Evolutionary conservation across 1,140 invertebrate genomes (phyloP).

Genomic region (Pteromalus puparum): DNA sequence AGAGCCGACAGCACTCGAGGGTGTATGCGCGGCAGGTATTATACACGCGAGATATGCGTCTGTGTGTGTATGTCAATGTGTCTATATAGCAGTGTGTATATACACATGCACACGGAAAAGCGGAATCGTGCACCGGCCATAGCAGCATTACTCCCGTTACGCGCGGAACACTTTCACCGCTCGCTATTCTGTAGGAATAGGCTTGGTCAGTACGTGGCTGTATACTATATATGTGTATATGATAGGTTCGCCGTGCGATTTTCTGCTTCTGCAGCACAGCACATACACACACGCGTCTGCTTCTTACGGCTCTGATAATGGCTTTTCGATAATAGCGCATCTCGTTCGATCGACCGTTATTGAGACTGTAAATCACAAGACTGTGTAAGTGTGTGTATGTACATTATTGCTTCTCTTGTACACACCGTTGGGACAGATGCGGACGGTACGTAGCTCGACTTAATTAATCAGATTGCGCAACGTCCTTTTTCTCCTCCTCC

Average conservation of each 20-base stretch:
- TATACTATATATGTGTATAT: background rate
- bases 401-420: no score
- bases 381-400: no score
- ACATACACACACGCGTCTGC: background rate
- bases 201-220: slow-evolving; percentile 57
- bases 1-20: slow-evolving; percentile 11
- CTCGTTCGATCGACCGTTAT: slow-evolving; percentile 18
- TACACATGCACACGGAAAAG: background rate
- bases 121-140: background rate
- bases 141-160: slow-evolving; percentile 71
- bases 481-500: background rate
- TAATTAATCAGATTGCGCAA: slow-evolving; percentile 46
- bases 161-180: slow-evolving; percentile 72
- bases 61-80: background rate
- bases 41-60: background rate
- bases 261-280: background rate
- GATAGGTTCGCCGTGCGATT: background rate
- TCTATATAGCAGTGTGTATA: background rate
- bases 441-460: background rate
- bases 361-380: no score
- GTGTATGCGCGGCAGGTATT: background rate
- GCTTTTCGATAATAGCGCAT: slow-evolving; percentile 27
- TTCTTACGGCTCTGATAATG: slow-evolving; percentile 7
- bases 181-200: slow-evolving; percentile 58
- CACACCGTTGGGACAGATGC: background rate